Conservation (phyloP, 2,888 invertebrate species). For the Diarsia mendica region DNA sequence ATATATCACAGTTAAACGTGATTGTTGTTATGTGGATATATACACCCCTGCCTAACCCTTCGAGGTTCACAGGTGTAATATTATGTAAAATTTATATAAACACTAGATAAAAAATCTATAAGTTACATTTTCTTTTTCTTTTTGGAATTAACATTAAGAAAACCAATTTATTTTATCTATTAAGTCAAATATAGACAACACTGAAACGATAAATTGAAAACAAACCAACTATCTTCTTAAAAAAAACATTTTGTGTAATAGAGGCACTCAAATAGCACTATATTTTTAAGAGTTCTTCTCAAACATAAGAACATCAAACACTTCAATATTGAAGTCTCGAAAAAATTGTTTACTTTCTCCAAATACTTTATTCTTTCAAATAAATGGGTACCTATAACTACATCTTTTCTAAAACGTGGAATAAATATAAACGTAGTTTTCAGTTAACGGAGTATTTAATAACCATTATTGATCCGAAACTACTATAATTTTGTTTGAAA, state of each 20-base stretch:
- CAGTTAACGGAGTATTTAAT: not conserved
- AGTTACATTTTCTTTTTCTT: not conserved
- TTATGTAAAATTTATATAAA: no score
- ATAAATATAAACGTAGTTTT: not conserved
- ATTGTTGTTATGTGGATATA: no score
- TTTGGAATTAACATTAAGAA: not conserved
- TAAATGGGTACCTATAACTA: not conserved
- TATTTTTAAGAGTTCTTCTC: conserved; percentile 13
- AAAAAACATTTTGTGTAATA: not conserved
- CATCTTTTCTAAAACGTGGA: no score
- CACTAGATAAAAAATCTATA: no score
- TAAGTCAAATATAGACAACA: not conserved
- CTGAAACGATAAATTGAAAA: not conserved
- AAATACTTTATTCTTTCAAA: conserved; percentile 6
- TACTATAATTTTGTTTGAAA: no score
- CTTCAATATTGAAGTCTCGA: not conserved
- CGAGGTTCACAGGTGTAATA: no score
- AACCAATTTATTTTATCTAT: not conserved
- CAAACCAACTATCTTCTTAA: not conserved
- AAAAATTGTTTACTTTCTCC: conserved; percentile 9
- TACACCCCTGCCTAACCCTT: no score
- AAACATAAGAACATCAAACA: conserved; percentile 8
- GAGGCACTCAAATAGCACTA: conserved; percentile 16
- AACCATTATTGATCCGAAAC: no score
- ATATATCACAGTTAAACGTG: no score